These are phyloP conservation scores for Corythoichthys intestinalis DNA, from an alignment of 2,113 vertebrate genomes.

Conservation along the genomic window DNA sequence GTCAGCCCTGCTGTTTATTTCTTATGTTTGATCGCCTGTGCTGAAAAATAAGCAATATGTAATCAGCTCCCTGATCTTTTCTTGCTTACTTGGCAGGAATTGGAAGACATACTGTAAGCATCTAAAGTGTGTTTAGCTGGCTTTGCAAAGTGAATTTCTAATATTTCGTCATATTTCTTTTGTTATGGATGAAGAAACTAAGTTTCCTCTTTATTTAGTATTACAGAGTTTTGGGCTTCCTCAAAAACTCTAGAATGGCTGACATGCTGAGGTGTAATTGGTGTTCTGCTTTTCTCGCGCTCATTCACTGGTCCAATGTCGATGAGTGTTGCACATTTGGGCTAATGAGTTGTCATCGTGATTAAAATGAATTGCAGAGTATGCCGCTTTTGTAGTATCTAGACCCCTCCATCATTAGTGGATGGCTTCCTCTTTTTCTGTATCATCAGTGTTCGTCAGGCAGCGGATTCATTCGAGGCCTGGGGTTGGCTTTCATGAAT, in stretches of 20 bases:
- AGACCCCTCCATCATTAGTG: slow-evolving; percentile 69
- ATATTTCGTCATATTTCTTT: slow-evolving; percentile 12
- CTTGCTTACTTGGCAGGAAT: slow-evolving; percentile 34
- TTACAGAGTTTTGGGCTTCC: slow-evolving; percentile 51
- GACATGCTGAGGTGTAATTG: slow-evolving; percentile 63
- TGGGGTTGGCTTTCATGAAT: slow-evolving; percentile 69
- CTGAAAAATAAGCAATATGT: slow-evolving; percentile 3
- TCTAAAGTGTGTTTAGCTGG: slow-evolving; percentile 35
- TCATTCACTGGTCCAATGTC: slow-evolving; percentile 42
- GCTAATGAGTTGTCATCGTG: slow-evolving; percentile 71
- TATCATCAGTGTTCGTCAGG: slow-evolving; percentile 55
- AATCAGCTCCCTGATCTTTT: slow-evolving; percentile 37
- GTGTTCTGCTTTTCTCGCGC: slow-evolving; percentile 38
- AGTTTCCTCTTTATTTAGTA: slow-evolving; percentile 53
- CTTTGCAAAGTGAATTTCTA: slow-evolving; percentile 31
- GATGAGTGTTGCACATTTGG: slow-evolving; percentile 48
- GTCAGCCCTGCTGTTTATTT: slow-evolving; percentile 34
- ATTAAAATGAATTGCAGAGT: slow-evolving; percentile 71
- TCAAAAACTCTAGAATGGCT: slow-evolving; percentile 50
- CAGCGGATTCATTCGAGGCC: slow-evolving; percentile 60
- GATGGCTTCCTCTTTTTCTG: slow-evolving; percentile 44
- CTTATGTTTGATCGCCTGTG: slow-evolving; percentile 23
- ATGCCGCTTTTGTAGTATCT: slow-evolving; percentile 52
- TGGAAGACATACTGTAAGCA: slow-evolving; percentile 12
- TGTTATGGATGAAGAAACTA: slow-evolving; percentile 50